Evolutionary conservation across 2,888 invertebrate species (phyloP).

Genomic region (Tetragonisca angustula): DNA sequence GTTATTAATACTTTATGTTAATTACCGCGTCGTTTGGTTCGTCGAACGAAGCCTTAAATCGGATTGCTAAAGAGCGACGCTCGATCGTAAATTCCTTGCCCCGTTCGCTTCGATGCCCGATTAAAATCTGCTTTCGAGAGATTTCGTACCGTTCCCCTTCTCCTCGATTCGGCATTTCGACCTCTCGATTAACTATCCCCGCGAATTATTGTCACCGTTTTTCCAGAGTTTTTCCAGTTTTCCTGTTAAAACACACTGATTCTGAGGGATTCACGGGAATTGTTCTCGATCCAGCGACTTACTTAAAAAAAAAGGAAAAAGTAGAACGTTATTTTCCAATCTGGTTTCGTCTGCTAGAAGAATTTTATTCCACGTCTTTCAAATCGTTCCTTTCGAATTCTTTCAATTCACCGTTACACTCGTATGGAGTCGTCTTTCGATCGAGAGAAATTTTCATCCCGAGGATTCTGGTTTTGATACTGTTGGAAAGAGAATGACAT

Average conservation of each 20-base stretch:
- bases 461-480: no score
- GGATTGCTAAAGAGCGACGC: conserved; percentile 77
- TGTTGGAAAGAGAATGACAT: not conserved
- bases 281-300: no score
- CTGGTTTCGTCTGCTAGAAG: no score
- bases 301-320: no score
- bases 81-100: conserved; percentile 79
- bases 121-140: conserved; percentile 77
- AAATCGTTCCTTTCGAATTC: no score
- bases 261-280: not conserved
- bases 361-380: no score
- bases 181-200: conserved; percentile 44
- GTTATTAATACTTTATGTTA: conserved; percentile 84
- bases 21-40: conserved; percentile 80
- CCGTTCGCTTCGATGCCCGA: conserved; percentile 75
- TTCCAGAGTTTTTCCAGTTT: not conserved
- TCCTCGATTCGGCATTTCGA: conserved; percentile 47
- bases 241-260: not conserved
- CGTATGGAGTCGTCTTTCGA: no score
- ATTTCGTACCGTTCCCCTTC: conserved; percentile 12
- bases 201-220: conserved; percentile 9
- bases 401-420: no score
- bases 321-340: no score
- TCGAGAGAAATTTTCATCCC: not conserved
- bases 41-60: conserved; percentile 79